Base-by-base conservation (phyloP, 2,113 vertebrate genomes). In the Sceloporus tristichus region DNA sequence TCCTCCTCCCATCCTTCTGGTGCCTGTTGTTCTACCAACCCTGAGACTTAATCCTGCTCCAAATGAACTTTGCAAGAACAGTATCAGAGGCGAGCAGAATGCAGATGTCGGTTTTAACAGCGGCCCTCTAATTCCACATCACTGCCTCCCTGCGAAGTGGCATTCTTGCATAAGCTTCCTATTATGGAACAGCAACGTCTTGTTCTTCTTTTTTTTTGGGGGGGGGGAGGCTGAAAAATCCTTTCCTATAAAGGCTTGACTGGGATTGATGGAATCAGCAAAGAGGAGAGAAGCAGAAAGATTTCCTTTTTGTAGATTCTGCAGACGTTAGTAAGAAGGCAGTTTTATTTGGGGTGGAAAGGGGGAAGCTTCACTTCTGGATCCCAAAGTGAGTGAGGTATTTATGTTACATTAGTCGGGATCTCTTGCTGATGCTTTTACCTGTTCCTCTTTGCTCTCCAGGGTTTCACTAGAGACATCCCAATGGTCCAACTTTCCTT, bases 41-140 rank as follows among this genome's bases (percentile, higher is more conserved):
- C 4, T 34, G 11, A 40, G 77, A 11, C 38, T 56, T 56, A 74
- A 5, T 71, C 78, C 79, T 81, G 34, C 70, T 81, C 68, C 68
- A 74, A 42, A 80, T 87, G 68, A 82, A 62, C 78, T 81, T 62
- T 62, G 86, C 68, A 62, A 42, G 53, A 59, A 25, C 48, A 42
- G 19, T 9, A 21, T 25, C 77, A 16, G 79, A 59, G 70, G 53
- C 18, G 68, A 74, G 38, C n/a, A 5, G 70, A 87, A 75, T 82
- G 79, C 79, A 75, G 38, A 81, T 82, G 70, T 25, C 7, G 70
- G 79, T 4, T 23, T 65, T n/a, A 27, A 29, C 25, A 59, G 53
- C 9, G 13, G 68, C 16, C 42, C 56, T 23, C 54, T 27, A 23
- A 66, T 62, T 34, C 79, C 11, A 11, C 79, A 48, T 34, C 11